These are phyloP conservation scores for Oscheius sp. DNA, from an alignment of 2,888 invertebrate species.

Conservation along the genomic window DNA sequence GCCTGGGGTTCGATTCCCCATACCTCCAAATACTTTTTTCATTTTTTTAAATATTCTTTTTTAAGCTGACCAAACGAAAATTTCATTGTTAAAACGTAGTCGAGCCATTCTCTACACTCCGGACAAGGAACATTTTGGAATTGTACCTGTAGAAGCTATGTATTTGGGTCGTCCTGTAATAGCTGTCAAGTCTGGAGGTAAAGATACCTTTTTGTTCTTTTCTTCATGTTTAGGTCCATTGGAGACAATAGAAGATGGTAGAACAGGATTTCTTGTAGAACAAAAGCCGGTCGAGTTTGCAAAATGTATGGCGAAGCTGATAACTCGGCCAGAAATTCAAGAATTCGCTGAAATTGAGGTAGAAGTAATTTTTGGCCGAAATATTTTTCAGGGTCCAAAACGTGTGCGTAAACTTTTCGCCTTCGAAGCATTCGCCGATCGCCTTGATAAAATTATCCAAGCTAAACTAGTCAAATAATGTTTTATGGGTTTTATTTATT, in stretches of 20 bases:
- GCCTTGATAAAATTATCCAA: conserved; percentile 37
- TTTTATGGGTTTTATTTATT: too few species aligned
- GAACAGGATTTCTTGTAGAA: conserved; percentile 72
- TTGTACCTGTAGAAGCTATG: conserved; percentile 99
- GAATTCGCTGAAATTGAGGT: conserved; percentile 13
- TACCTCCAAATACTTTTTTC: background rate
- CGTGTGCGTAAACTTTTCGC: conserved; percentile 55
- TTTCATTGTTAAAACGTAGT: conserved; percentile 81
- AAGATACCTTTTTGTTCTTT: background rate
- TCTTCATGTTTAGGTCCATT: conserved; percentile 77
- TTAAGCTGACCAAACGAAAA: conserved; percentile 82
- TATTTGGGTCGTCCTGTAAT: conserved; percentile 89
- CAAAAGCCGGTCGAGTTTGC: conserved; percentile 52
- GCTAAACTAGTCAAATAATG: background rate
- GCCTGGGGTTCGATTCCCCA: conserved; percentile 45
- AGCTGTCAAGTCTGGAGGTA: conserved; percentile 89
- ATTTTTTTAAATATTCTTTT: background rate
- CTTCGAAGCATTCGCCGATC: conserved; percentile 55
- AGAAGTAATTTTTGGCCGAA: background rate
- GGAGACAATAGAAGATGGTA: conserved; percentile 80
- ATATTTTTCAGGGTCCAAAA: conserved; percentile 41
- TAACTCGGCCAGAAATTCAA: conserved; percentile 21
- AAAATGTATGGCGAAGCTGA: conserved; percentile 49
- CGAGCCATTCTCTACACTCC: conserved; percentile 92
- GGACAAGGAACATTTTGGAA: conserved; percentile 96